phyloP scores from a whole-genome alignment of 2,797 vertebrate species.

The Peromyscus nudipes region DNA sequence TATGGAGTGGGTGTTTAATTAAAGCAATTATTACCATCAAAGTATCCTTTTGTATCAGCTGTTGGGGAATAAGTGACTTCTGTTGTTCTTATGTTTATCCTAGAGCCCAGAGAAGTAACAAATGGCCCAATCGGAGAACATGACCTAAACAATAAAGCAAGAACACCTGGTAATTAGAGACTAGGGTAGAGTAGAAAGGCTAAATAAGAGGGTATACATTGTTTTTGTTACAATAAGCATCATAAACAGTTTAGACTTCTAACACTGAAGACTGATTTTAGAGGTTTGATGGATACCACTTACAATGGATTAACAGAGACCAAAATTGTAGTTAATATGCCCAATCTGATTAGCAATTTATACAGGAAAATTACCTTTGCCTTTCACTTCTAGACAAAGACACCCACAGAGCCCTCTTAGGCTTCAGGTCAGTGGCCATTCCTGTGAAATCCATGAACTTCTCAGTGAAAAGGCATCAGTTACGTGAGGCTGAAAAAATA shows the following conservation, averaged over 20 bases:
- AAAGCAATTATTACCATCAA: slow-evolving; percentile 11
- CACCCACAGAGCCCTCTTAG: background rate
- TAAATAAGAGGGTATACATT: slow-evolving; percentile 21
- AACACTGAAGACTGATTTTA: slow-evolving; percentile 62
- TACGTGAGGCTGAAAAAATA: slow-evolving; percentile 21
- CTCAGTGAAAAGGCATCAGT: slow-evolving; percentile 47
- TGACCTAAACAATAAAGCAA: background rate
- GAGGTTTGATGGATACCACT: slow-evolving; percentile 31
- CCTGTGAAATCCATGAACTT: slow-evolving; percentile 20
- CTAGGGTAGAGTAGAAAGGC: background rate
- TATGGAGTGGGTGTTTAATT: slow-evolving; percentile 23
- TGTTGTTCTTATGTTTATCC: slow-evolving; percentile 53
- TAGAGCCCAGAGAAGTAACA: slow-evolving; percentile 40
- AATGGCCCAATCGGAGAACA: slow-evolving; percentile 4
- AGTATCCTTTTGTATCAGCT: slow-evolving; percentile 33
- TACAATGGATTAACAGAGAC: slow-evolving; percentile 3
- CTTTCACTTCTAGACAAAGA: slow-evolving; percentile 36
- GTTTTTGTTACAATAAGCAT: slow-evolving; percentile 33
- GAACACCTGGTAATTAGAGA: slow-evolving; percentile 6
- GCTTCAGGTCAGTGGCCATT: slow-evolving; percentile 28
- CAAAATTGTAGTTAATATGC: slow-evolving; percentile 8
- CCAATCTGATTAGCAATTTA: background rate
- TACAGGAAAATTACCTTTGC: background rate
- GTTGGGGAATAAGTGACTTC: slow-evolving; percentile 16
- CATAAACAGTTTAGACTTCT: slow-evolving; percentile 16